These are phyloP conservation scores for Cichlasoma orientale DNA, from an alignment of 2,797 vertebrate genomes.

Conservation along the genomic window DNA sequence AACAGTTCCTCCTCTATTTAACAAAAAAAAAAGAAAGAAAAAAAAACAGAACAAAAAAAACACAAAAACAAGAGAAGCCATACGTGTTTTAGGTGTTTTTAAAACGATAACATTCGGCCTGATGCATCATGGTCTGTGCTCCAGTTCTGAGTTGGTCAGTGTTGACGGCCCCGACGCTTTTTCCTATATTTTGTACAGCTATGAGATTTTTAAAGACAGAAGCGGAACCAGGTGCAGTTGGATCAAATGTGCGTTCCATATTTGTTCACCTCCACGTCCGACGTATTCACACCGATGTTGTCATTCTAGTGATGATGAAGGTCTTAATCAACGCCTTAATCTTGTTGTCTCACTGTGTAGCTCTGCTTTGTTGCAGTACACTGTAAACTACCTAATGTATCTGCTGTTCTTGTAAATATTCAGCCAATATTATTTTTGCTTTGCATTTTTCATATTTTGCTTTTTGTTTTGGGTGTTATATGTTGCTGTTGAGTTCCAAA, in stretches of 20 bases:
- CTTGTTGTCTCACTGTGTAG: constrained; percentile 48
- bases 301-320: constrained; percentile 30
- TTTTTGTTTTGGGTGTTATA: constrained; percentile 21
- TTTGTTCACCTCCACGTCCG: constrained; percentile 12
- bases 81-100: constrained; percentile 28
- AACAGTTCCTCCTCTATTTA: constrained; percentile 5
- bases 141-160: constrained; percentile 9
- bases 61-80: constrained; percentile 61
- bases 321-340: constrained; percentile 72
- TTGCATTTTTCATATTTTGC: constrained; percentile 41
- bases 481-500: constrained; percentile 32
- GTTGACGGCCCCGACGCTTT: neutral
- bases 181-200: constrained; percentile 9
- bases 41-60: neutral
- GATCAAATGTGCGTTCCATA: constrained; percentile 14
- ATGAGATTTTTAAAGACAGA: constrained; percentile 5
- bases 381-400: constrained; percentile 61
- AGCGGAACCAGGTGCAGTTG: constrained; percentile 23
- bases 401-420: constrained; percentile 58
- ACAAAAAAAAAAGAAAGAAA: neutral
- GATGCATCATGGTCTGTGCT: constrained; percentile 6
- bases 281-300: constrained; percentile 27
- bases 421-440: constrained; percentile 11
- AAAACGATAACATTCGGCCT: neutral
- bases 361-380: constrained; percentile 53